phyloP scores from a whole-genome alignment of 2,888 invertebrate species.

The Subacronicta megacephala region DNA sequence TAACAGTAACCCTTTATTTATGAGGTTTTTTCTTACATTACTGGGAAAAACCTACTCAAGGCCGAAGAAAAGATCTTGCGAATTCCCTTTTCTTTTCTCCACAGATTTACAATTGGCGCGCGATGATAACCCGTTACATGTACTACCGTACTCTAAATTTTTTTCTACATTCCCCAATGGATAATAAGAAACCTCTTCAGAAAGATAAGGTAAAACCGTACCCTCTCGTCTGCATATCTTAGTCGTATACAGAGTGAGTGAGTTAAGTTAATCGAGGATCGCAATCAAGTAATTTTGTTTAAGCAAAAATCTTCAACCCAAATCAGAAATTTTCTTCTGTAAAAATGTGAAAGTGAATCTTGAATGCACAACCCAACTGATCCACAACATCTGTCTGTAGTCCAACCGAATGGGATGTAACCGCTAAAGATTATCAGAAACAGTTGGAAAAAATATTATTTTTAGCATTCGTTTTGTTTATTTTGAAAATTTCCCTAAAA shows the following conservation, averaged over 20 bases:
- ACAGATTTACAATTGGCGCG: constrained; percentile 35
- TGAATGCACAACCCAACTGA: too few species aligned
- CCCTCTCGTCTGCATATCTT: constrained; percentile 18
- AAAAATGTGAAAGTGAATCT: too few species aligned
- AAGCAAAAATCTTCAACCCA: background rate
- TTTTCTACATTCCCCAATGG: constrained; percentile 21
- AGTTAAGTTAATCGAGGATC: too few species aligned
- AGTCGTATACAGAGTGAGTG: background rate
- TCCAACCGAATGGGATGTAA: too few species aligned
- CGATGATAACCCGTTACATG: constrained; percentile 33
- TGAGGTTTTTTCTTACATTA: constrained; percentile 45
- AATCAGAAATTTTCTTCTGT: too few species aligned
- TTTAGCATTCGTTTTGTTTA: too few species aligned
- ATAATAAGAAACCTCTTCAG: constrained; percentile 29
- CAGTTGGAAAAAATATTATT: too few species aligned
- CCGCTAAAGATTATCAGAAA: too few species aligned
- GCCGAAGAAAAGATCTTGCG: constrained; percentile 15
- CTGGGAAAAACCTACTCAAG: constrained; percentile 26
- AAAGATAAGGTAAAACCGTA: constrained; percentile 16
- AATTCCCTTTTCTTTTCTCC: constrained; percentile 26
- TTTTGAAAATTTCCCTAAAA: too few species aligned
- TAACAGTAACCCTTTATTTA: constrained; percentile 54
- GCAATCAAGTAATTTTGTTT: too few species aligned
- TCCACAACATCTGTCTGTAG: too few species aligned
- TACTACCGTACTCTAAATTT: constrained; percentile 22